Conservation (phyloP, 1,140 invertebrate genomes). For the Drosophila rhopaloa region DNA sequence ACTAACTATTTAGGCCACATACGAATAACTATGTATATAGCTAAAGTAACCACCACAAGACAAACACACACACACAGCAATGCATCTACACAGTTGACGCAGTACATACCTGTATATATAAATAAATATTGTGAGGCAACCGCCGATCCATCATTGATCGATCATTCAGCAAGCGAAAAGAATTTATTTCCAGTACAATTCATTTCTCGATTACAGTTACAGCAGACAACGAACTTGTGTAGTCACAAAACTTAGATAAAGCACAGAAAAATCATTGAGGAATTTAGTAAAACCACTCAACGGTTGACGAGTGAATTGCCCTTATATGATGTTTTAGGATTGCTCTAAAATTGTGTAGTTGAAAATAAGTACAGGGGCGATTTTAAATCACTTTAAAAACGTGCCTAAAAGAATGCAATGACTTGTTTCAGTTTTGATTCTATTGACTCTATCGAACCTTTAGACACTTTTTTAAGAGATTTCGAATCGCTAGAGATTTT, state of each 20-base stretch:
- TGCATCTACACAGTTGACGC: conserved; percentile 30
- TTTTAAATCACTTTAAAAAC: background rate
- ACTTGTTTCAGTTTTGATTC: background rate
- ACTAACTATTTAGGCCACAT: conserved; percentile 43
- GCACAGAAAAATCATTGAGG: conserved; percentile 22
- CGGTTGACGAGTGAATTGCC: conserved; percentile 10
- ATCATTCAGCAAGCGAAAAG: conserved; percentile 54
- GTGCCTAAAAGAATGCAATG: background rate
- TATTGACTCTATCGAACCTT: too few relatives aligned
- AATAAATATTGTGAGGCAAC: conserved; percentile 31
- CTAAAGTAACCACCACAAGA: conserved; percentile 39
- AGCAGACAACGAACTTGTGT: conserved; percentile 74
- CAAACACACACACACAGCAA: conserved; percentile 38
- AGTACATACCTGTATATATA: conserved; percentile 36
- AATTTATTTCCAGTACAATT: conserved; percentile 75
- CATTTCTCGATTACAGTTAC: conserved; percentile 61
- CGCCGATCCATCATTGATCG: conserved; percentile 27
- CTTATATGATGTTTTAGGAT: background rate
- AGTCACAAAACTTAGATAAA: conserved; percentile 45
- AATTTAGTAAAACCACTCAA: conserved; percentile 1
- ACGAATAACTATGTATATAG: conserved; percentile 57
- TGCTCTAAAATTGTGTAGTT: background rate
- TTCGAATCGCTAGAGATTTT: background rate
- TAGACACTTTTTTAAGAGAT: background rate
- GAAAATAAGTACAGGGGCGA: background rate